Percentiles rank a stretch among this genome's conserved stretches.
Evolutionary conservation across 2,888 invertebrate species (phyloP).

Genomic region (Mimachlamys varia): DNA sequence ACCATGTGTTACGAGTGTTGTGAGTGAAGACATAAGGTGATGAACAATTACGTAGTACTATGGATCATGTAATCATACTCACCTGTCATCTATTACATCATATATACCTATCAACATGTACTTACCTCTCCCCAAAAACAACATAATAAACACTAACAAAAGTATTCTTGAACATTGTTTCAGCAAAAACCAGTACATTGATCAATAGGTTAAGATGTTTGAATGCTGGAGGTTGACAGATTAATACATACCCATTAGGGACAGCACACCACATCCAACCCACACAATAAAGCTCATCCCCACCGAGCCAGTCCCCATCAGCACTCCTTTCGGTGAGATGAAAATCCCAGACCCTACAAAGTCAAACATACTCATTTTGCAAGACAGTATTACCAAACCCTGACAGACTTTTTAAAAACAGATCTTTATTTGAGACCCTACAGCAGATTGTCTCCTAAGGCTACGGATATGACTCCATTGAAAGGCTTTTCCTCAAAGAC

Average conservation of each 20-base stretch:
- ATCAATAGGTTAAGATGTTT: neutral
- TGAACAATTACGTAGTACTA: neutral
- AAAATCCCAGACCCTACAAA: constrained; percentile 96
- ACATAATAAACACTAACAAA: neutral
- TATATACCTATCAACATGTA: neutral
- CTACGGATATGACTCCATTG: too few species aligned
- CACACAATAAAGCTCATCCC: constrained; percentile 84
- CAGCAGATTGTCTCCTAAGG: too few species aligned
- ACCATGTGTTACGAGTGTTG: constrained; percentile 10
- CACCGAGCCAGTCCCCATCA: constrained; percentile 93
- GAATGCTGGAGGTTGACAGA: neutral
- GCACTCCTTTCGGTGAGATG: constrained; percentile 97
- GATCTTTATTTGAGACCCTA: too few species aligned
- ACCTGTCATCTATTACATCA: neutral
- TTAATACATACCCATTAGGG: constrained; percentile 68
- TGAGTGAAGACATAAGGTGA: neutral
- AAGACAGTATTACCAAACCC: neutral
- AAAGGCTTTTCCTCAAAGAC: too few species aligned
- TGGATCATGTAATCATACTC: neutral
- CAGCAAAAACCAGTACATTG: neutral
- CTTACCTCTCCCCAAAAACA: neutral
- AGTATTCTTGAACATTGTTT: neutral
- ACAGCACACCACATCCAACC: constrained; percentile 68
- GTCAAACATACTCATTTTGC: neutral
- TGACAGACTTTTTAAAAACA: neutral